phyloP scores from a whole-genome alignment of 2,888 invertebrate genomes.

The Perithous albicinctus region DNA sequence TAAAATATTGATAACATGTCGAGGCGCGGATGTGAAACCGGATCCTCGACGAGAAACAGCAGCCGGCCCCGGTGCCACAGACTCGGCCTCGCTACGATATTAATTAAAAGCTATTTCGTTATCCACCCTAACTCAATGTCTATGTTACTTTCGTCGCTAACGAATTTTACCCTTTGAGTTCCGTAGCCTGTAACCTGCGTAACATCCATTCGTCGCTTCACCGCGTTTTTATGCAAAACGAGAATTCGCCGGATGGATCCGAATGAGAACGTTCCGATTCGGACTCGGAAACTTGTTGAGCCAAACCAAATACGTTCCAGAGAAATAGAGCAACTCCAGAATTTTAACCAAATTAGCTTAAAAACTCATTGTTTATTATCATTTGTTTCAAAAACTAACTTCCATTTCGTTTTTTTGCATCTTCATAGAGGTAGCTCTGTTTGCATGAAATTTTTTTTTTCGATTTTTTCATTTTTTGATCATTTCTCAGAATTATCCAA shows the following conservation, averaged over 20 bases:
- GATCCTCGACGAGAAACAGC: background rate
- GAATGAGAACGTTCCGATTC: background rate
- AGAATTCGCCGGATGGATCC: constrained; percentile 20
- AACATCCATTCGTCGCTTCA: background rate
- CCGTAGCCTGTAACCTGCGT: background rate
- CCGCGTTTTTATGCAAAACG: constrained; percentile 4
- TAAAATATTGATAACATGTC: constrained; percentile 39
- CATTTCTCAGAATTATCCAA: too few relatives aligned
- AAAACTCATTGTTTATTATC: too few relatives aligned
- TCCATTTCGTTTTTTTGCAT: too few relatives aligned
- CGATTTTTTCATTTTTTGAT: too few relatives aligned
- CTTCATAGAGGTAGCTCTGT: too few relatives aligned
- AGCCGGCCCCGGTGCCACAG: background rate
- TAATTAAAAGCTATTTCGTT: background rate
- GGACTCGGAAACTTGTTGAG: too few relatives aligned
- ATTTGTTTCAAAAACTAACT: too few relatives aligned
- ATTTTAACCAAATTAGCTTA: too few relatives aligned
- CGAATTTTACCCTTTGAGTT: constrained; percentile 38
- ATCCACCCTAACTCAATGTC: background rate
- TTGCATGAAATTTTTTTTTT: too few relatives aligned
- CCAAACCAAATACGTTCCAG: too few relatives aligned
- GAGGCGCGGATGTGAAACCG: background rate
- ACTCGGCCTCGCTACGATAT: background rate
- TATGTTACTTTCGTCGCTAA: background rate
- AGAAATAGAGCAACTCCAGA: too few relatives aligned